Evolutionary conservation across 2,797 vertebrate genomes (phyloP).

Genomic region (Microctenopoma lineatum): DNA sequence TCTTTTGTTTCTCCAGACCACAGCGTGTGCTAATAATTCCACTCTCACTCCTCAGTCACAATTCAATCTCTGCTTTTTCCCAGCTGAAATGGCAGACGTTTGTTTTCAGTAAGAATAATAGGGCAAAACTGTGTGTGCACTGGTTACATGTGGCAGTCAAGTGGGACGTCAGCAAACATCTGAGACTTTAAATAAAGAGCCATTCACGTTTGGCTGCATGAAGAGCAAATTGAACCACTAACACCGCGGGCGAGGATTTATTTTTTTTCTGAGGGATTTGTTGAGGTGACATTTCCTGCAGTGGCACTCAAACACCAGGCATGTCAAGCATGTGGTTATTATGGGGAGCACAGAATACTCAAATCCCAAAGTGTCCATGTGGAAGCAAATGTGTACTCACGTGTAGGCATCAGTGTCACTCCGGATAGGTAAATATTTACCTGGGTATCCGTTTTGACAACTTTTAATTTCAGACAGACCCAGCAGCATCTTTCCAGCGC

Average conservation of each 20-base stretch:
- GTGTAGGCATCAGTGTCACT: conserved; percentile 1
- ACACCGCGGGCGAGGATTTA: conserved; percentile 8
- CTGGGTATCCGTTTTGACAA: conserved; percentile 20
- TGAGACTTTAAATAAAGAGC: conserved; percentile 14
- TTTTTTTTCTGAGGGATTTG: conserved; percentile 20
- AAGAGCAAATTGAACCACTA: conserved; percentile 12
- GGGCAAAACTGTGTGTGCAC: neutral
- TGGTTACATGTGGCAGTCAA: conserved; percentile 19
- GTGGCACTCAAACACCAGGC: neutral
- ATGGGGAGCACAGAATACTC: conserved; percentile 4
- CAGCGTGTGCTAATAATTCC: neutral
- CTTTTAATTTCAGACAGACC: conserved; percentile 47
- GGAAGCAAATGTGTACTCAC: neutral
- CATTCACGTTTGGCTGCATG: conserved; percentile 15
- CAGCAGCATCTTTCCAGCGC: conserved; percentile 39
- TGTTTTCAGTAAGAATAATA: conserved; percentile 2
- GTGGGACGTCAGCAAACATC: conserved; percentile 3
- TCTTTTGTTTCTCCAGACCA: conserved; percentile 12
- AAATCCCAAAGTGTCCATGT: conserved; percentile 11
- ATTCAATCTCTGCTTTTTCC: conserved; percentile 11
- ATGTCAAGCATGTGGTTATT: conserved; percentile 18
- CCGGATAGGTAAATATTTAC: conserved; percentile 36
- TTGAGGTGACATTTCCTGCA: conserved; percentile 15
- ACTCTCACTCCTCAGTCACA: conserved; percentile 7
- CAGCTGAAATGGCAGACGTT: conserved; percentile 8